These are phyloP conservation scores for Resseliella maxima DNA, from an alignment of 2,888 invertebrate genomes.

Conservation along the genomic window DNA sequence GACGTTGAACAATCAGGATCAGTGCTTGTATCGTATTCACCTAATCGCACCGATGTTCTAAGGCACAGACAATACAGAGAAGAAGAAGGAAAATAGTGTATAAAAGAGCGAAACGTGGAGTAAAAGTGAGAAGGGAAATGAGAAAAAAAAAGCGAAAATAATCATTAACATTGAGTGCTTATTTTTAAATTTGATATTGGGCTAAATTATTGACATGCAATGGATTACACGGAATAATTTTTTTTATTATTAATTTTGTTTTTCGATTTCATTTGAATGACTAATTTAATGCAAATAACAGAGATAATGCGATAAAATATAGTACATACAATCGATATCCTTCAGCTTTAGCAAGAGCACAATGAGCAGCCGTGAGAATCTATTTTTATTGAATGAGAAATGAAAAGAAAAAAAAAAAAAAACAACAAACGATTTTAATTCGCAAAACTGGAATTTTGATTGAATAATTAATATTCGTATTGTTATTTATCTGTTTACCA, in stretches of 20 bases:
- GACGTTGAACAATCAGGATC: slow-evolving; percentile 79
- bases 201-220: slow-evolving; percentile 27
- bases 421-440: no score
- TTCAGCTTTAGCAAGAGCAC: slow-evolving; percentile 80
- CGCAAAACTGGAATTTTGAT: no score
- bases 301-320: not conserved
- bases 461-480: not conserved
- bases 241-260: not conserved
- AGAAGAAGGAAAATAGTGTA: no score
- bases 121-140: no score
- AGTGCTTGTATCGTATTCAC: slow-evolving; percentile 78
- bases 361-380: slow-evolving; percentile 82
- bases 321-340: slow-evolving; percentile 79
- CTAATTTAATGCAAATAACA: not conserved
- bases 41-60: slow-evolving; percentile 79
- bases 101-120: no score
- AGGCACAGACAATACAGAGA: slow-evolving; percentile 57
- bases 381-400: not conserved
- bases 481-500: slow-evolving; percentile 60
- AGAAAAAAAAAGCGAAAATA: no score
- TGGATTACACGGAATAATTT: not conserved
- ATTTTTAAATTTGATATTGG: no score
- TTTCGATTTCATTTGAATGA: not conserved
- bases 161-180: no score
- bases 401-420: not conserved